A percentile compares a stretch with the other conserved stretches of the same genome.
These are phyloP conservation scores for Molorchus minor DNA, from an alignment of 2,888 invertebrate species.

Conservation along the genomic window DNA sequence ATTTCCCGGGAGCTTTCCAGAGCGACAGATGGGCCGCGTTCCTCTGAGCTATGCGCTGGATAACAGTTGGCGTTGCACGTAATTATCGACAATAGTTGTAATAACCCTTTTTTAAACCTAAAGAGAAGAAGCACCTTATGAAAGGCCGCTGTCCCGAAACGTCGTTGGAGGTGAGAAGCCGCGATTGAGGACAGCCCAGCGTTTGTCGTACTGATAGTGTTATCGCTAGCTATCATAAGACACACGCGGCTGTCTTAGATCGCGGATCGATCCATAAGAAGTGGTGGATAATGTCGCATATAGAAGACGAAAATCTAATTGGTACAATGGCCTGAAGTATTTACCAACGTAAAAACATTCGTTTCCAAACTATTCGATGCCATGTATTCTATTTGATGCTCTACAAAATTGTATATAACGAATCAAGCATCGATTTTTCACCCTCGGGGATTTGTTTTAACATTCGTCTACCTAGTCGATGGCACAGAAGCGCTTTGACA, in stretches of 20 bases:
- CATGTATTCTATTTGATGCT: too few species aligned
- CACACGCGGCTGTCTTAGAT: constrained; percentile 70
- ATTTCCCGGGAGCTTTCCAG: neutral
- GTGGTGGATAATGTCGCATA: neutral
- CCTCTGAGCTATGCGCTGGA: neutral
- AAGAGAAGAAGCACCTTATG: too few species aligned
- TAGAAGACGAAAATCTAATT: neutral
- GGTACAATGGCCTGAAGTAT: neutral
- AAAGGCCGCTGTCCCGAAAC: neutral
- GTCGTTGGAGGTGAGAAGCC: neutral
- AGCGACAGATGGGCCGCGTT: constrained; percentile 6
- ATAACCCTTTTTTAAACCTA: too few species aligned
- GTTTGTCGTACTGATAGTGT: constrained; percentile 73
- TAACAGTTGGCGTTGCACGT: too few species aligned
- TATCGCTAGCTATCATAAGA: constrained; percentile 69
- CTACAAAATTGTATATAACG: too few species aligned
- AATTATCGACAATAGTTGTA: too few species aligned
- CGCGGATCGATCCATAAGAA: constrained; percentile 2
- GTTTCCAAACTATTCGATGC: too few species aligned
- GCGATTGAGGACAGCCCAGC: constrained; percentile 59
- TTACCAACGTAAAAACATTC: too few species aligned
- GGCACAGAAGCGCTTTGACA: too few species aligned
- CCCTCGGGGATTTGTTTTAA: too few species aligned
- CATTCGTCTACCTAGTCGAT: too few species aligned
- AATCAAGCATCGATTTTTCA: too few species aligned